Conservation (phyloP, 2,797 vertebrate species). For the Sebastolobus alascanus region DNA sequence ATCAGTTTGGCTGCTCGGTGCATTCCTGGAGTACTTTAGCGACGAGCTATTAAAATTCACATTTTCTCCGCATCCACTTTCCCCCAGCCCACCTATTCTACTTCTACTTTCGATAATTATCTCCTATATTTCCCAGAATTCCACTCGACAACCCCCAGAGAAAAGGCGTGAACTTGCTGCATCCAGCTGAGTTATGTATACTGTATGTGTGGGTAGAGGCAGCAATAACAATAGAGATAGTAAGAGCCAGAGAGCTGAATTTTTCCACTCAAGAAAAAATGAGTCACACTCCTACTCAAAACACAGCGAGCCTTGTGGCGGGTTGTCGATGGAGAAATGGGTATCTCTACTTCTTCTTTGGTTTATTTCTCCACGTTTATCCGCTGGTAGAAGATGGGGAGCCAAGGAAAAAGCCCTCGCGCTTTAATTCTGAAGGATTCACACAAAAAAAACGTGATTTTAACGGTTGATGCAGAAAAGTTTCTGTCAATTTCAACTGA, state of each 20-base stretch:
- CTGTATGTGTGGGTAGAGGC: conserved; percentile 78
- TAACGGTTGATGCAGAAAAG: neutral
- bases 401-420: neutral
- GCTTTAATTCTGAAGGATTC: neutral
- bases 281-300: conserved; percentile 82
- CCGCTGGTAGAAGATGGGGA: conserved; percentile 24
- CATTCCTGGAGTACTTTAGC: conserved; percentile 45
- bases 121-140: conserved; percentile 72
- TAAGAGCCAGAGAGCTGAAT: conserved; percentile 78
- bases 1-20: conserved; percentile 8
- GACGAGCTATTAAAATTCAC: conserved; percentile 21
- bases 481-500: neutral
- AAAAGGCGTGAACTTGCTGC: conserved; percentile 76
- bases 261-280: conserved; percentile 81
- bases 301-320: conserved; percentile 73
- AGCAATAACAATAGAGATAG: conserved; percentile 80
- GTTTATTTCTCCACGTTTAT: conserved; percentile 30
- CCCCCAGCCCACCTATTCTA: conserved; percentile 33
- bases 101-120: conserved; percentile 59
- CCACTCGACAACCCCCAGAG: conserved; percentile 62
- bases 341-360: conserved; percentile 58
- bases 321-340: conserved; percentile 54
- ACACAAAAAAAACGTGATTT: neutral
- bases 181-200: conserved; percentile 78
- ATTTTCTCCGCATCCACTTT: conserved; percentile 48